Conservation (phyloP, 92 coral and sea anemone genomes). For the Isaurus tuberculatus region DNA sequence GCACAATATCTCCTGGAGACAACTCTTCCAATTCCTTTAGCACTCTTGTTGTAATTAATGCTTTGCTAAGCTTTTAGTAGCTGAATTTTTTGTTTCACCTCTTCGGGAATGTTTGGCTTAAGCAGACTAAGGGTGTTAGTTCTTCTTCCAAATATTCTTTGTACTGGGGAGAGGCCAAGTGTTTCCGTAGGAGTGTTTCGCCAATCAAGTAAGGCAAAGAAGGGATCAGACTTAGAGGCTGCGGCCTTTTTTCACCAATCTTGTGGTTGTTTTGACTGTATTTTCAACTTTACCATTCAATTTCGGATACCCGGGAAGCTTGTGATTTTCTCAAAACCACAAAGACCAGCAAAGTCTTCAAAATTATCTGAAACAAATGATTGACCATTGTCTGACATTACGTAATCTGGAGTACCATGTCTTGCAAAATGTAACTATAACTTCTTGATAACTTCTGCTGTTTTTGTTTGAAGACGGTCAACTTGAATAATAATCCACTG, state of each 20-base stretch:
- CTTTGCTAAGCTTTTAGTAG: slow-evolving; percentile 50
- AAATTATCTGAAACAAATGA: slow-evolving; percentile 13
- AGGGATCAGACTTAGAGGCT: too few relatives aligned
- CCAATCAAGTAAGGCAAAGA: slow-evolving; percentile 23
- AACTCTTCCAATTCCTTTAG: slow-evolving; percentile 50
- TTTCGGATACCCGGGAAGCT: not conserved
- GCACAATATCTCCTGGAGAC: slow-evolving; percentile 60
- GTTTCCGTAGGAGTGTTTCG: slow-evolving; percentile 19
- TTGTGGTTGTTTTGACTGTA: slow-evolving; percentile 16
- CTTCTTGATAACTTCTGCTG: slow-evolving; percentile 18
- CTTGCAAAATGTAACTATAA: slow-evolving; percentile 8
- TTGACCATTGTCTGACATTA: slow-evolving; percentile 12
- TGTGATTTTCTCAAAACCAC: slow-evolving; percentile 11
- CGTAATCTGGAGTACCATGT: slow-evolving; percentile 13
- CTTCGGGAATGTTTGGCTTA: slow-evolving; percentile 5
- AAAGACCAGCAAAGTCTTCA: slow-evolving; percentile 9
- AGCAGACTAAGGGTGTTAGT: slow-evolving; percentile 10
- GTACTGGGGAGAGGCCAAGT: slow-evolving; percentile 12
- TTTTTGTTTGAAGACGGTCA: slow-evolving; percentile 29
- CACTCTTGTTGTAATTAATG: slow-evolving; percentile 53
- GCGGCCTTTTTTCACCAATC: too few relatives aligned
- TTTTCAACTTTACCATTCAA: slow-evolving; percentile 17
- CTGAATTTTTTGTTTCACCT: slow-evolving; percentile 49
- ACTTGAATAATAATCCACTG: slow-evolving; percentile 31
- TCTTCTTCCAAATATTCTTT: slow-evolving; percentile 25